These are phyloP conservation scores for Nematopogon swammerdamellus DNA, from an alignment of 2,888 invertebrate genomes.

Conservation along the genomic window DNA sequence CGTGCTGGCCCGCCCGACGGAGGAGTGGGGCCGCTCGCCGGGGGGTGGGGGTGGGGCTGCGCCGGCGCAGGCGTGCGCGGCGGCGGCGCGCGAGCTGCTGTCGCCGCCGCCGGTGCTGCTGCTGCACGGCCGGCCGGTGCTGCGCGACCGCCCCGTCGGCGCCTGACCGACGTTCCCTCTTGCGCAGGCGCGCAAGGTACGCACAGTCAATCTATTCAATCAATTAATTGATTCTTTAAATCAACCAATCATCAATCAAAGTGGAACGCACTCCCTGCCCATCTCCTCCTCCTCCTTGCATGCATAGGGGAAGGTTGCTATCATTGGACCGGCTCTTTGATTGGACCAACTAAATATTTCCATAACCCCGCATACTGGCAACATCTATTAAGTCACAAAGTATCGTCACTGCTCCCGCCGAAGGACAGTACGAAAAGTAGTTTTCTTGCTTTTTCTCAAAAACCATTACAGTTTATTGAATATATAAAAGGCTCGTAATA, in stretches of 20 bases:
- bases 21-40: conserved; percentile 70
- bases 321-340: neutral
- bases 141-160: conserved; percentile 57
- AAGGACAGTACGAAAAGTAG: too few relatives aligned
- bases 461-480: too few relatives aligned
- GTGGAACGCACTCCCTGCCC: too few relatives aligned
- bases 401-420: too few relatives aligned
- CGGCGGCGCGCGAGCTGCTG: conserved; percentile 49
- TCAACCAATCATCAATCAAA: neutral
- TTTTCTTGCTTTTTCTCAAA: too few relatives aligned
- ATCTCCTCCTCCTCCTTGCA: too few relatives aligned
- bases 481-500: too few relatives aligned
- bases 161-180: conserved; percentile 44
- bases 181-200: conserved; percentile 41
- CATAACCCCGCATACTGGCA: too few relatives aligned
- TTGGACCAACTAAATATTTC: too few relatives aligned
- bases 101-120: conserved; percentile 46
- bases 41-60: conserved; percentile 61
- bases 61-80: conserved; percentile 23
- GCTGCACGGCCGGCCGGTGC: conserved; percentile 47
- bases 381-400: too few relatives aligned
- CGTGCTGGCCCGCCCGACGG: conserved; percentile 62
- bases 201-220: conserved; percentile 5
- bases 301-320: too few relatives aligned
- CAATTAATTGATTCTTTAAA: conserved; percentile 1